Evolutionary conservation across 1,140 invertebrate species (phyloP).

Genomic region (Akabosia matsudoensis): DNA sequence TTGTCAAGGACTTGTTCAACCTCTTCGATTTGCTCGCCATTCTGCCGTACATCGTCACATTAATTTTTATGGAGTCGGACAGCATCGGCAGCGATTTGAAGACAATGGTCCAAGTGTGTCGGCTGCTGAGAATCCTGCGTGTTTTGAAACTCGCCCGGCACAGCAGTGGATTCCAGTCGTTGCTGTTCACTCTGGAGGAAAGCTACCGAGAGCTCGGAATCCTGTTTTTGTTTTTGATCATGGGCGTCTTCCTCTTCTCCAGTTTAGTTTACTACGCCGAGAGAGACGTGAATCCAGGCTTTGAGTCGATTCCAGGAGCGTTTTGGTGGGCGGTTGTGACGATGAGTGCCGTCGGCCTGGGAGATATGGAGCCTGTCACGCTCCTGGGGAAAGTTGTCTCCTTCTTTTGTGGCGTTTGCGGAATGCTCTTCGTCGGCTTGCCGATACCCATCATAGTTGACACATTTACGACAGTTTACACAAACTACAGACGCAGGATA

Average conservation of each 20-base stretch:
- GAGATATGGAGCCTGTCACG: constrained; percentile 32
- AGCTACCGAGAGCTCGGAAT: neutral
- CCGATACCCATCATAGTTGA: constrained; percentile 96
- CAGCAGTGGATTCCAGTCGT: neutral
- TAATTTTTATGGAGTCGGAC: neutral
- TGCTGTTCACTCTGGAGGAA: neutral
- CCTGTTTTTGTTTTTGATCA: neutral
- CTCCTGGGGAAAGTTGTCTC: constrained; percentile 85
- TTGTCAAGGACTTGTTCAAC: neutral
- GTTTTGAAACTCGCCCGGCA: neutral
- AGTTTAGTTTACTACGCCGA: neutral
- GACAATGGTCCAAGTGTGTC: neutral
- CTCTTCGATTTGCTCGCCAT: neutral
- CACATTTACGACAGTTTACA: constrained; percentile 98
- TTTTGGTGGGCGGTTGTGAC: constrained; percentile 36
- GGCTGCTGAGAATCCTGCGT: neutral
- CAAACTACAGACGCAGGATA: constrained; percentile 67
- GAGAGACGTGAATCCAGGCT: neutral
- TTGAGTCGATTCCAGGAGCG: constrained; percentile 23
- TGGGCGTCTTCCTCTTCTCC: neutral
- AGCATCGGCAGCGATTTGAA: neutral
- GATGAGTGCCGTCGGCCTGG: constrained; percentile 34
- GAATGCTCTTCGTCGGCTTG: constrained; percentile 91
- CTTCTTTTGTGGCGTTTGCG: constrained; percentile 87
- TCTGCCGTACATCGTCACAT: neutral